Evolutionary conservation across 2,888 invertebrate genomes (phyloP), one percentile per base, ranked within the genome.

Genomic region (Phalangium opilio): DNA sequence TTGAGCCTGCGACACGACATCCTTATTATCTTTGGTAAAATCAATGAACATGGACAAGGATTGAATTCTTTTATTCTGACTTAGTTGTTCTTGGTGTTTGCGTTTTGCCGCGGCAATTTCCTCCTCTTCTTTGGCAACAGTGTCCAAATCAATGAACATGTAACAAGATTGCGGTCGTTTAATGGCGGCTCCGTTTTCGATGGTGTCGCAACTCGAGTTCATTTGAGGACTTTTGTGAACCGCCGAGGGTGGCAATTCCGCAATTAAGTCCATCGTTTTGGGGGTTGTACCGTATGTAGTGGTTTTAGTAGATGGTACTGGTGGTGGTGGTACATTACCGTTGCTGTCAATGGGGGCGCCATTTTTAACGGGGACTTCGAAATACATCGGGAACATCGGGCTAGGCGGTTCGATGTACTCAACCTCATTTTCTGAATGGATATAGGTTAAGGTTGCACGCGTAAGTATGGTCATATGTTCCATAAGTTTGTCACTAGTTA

Each of bases 11-110:
- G n/a, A 7, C 4, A 45, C 45, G 21, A 14, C 39, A 2, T 45
- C 40, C 20, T 45, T 45, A 17, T 21, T 15, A 32, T 47, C 42
- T 14, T 51, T 45, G 14, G 51, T 50, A 15, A 55, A 45, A 51
- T 55, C 44, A 38, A 55, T 46, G 34, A 49, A 55, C 53, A 55
- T 55, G 15, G 53, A 48, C 10, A 53, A 44, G 27, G 49, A 45
- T 18, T 38, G n/a, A 7, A 43, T 14, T 32, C n/a, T 15, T 14
- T 27, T 27, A 27, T 27, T 27, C 8, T 27, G 27, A 27, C 27
- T 27, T 7, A 35, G 21, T 17, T 19, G 4, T 38, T n/a, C 12
- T 19, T 38, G 17, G 11, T 35, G 12, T 47, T 50, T 42, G 18
- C 19, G 45, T 46, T 44, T 50, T 50, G n/a, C 21, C 5, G 33